phyloP scores from a whole-genome alignment of 2,797 vertebrate species.

The Forpus xanthops region DNA sequence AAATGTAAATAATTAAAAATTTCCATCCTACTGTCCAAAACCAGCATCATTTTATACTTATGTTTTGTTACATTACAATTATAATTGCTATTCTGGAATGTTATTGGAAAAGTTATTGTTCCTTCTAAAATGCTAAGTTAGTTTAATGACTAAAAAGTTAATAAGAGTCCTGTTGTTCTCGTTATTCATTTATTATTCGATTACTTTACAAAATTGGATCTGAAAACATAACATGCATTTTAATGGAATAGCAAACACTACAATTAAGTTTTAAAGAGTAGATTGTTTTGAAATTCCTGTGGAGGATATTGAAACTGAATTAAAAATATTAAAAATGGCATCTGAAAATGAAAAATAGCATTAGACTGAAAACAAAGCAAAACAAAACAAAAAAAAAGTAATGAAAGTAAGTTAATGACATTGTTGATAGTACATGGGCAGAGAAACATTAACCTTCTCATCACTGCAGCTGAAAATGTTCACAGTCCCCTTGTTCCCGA shows the following conservation, averaged over 20 bases:
- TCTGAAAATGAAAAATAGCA: constrained; percentile 30
- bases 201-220: constrained; percentile 30
- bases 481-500: not conserved
- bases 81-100: not conserved
- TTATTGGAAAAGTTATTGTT: constrained; percentile 28
- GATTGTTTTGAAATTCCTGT: constrained; percentile 54
- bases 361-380: constrained; percentile 17
- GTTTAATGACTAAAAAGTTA: constrained; percentile 42
- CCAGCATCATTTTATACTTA: constrained; percentile 3
- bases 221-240: constrained; percentile 31
- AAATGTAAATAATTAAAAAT: constrained; percentile 45
- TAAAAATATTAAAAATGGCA: constrained; percentile 45
- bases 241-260: constrained; percentile 14
- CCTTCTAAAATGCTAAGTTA: constrained; percentile 31
- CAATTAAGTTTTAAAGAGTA: constrained; percentile 18
- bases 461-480: not conserved
- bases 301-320: constrained; percentile 47
- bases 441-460: constrained; percentile 3
- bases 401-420: constrained; percentile 30
- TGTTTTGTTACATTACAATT: not conserved
- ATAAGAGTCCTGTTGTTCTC: constrained; percentile 10
- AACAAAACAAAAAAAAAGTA: not conserved
- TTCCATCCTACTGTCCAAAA: constrained; percentile 54
- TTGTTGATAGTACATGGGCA: not conserved
- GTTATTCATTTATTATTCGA: constrained; percentile 55